Evolutionary conservation across 2,797 vertebrate species (phyloP).

Genomic region (Anguilla marmorata): DNA sequence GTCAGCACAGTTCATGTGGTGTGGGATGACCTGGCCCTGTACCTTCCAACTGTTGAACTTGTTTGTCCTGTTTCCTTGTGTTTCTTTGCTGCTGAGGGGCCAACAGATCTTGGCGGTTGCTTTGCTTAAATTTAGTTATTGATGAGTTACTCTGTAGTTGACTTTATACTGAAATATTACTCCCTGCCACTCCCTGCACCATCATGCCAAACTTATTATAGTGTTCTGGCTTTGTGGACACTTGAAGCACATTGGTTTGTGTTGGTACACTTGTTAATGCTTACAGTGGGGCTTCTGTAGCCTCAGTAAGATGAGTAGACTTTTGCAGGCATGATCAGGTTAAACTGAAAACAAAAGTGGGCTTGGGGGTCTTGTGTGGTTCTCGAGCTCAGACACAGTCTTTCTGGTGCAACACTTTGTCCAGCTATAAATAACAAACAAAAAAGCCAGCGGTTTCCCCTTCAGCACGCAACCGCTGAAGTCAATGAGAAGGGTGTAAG

Average conservation of each 20-base stretch:
- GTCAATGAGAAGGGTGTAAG: neutral
- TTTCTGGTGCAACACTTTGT: neutral
- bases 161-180: neutral
- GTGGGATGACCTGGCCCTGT: slow-evolving; percentile 39
- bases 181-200: neutral
- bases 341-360: neutral
- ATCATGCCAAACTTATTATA: neutral
- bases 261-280: neutral
- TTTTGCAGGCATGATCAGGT: neutral
- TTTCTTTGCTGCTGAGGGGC: slow-evolving; percentile 20
- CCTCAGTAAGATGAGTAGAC: neutral
- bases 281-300: neutral
- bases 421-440: neutral
- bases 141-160: neutral
- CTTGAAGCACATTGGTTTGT: neutral
- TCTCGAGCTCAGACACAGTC: neutral
- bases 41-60: slow-evolving; percentile 34
- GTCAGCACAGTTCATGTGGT: slow-evolving; percentile 46
- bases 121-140: neutral
- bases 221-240: neutral
- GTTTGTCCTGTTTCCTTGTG: slow-evolving; percentile 24
- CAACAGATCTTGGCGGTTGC: neutral
- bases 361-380: neutral
- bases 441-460: neutral
- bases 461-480: neutral